Base-by-base conservation (phyloP, 2,888 invertebrate species). In the Epirrhoe tristata region DNA sequence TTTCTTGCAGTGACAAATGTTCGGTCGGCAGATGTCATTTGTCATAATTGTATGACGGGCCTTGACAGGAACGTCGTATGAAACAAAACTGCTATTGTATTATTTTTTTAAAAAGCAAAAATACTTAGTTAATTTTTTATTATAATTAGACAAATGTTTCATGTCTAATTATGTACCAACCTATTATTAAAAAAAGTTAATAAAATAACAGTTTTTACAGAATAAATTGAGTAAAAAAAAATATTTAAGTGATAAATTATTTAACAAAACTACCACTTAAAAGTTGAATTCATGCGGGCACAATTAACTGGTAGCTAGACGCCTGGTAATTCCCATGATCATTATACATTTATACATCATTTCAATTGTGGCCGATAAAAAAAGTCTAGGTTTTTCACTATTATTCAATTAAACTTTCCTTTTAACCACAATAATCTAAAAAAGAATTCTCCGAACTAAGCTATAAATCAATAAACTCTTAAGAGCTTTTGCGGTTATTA, bases 1-100 rank as follows among this genome's bases (percentile, higher is more conserved):
- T 77, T 77, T 81, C 77, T 79, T 72, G 67, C 72, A 77, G 77
- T 86, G 87, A 88, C 81, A 85, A 87, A 87, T 85, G 85, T 73
- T 73, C 71, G 70, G 65, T 75, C 74, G 79, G 74, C 77, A 74
- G 66, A 70, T 78, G 78, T 82, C 83, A 82, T 88, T 84, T 83
- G 81, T 85, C 84, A 81, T 79, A 75, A 78, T 63, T 50, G 48
- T 57, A 51, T 70, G 68, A 67, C 51, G 46, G 57, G 32, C 17
- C 34, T 50, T 69, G 67, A 57, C 67, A 66, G 56, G 50, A 50
- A 56, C 58, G 55, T 77, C 74, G 74, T 71, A 73, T 76, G 76
- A 53, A 57, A 53, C 24, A 48, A 58, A 57, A 58, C 61, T 50
- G 61, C 48, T 36, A 54, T 57, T 10, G 48, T 0, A 14, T 34